Percentiles rank a stretch among this genome's conserved stretches.
Conservation (phyloP, 92 coral and sea anemone species). For the Actinernus sp. region DNA sequence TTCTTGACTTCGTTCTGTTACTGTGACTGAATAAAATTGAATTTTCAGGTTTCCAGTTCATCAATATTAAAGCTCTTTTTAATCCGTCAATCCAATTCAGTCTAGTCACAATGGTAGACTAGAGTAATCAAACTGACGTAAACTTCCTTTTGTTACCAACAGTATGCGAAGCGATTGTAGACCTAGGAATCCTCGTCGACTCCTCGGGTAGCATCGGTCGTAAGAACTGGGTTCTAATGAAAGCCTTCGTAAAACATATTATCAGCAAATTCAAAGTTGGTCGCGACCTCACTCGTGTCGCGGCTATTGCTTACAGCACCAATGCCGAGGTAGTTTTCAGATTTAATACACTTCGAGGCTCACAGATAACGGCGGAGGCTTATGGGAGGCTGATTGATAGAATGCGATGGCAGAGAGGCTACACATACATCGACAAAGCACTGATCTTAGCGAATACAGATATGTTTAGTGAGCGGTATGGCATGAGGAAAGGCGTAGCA, state of each 20-base stretch:
- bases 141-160: background rate
- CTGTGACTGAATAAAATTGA: too few species aligned
- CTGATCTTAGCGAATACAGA: conserved; percentile 39
- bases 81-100: too few species aligned
- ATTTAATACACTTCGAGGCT: conserved; percentile 32
- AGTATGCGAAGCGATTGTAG: conserved; percentile 49
- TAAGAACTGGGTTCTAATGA: conserved; percentile 54
- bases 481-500: conserved; percentile 39
- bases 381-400: conserved; percentile 24
- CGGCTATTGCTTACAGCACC: conserved; percentile 65
- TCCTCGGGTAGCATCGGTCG: conserved; percentile 70
- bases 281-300: conserved; percentile 55
- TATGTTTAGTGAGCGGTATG: conserved; percentile 24
- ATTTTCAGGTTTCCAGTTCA: too few species aligned
- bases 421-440: conserved; percentile 68
- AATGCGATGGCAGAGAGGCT: conserved; percentile 65
- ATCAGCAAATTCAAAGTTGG: conserved; percentile 54
- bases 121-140: too few species aligned
- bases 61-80: too few species aligned
- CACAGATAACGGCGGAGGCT: conserved; percentile 20
- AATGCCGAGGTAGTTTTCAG: conserved; percentile 44
- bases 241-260: conserved; percentile 43
- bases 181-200: conserved; percentile 70
- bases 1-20: too few species aligned
- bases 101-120: too few species aligned